Evolutionary conservation across 1,140 invertebrate genomes (phyloP).

Genomic region (Dendrolimus punctatus): DNA sequence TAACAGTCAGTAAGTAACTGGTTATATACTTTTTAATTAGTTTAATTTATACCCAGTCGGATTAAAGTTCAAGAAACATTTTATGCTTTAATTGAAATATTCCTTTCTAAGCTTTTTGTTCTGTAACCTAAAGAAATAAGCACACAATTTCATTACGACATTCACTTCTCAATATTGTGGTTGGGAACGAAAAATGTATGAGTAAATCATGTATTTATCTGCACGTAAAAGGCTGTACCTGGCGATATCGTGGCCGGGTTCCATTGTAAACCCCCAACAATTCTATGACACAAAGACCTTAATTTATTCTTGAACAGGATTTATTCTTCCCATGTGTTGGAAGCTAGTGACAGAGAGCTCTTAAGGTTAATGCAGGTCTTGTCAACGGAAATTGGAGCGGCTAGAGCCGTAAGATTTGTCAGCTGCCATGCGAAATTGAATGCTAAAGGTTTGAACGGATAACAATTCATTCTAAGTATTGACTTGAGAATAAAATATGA

Average conservation of each 20-base stretch:
- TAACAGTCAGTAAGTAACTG: too few species aligned
- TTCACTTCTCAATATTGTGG: conserved; percentile 9
- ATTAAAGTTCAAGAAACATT: too few species aligned
- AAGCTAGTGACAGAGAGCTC: conserved; percentile 46
- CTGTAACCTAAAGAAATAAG: too few species aligned
- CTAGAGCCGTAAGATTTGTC: conserved; percentile 38
- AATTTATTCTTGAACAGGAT: conserved; percentile 63
- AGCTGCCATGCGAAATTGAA: conserved; percentile 37
- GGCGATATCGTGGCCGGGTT: conserved; percentile 19
- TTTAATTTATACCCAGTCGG: too few species aligned
- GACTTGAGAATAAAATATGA: too few species aligned
- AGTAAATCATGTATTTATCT: conserved; percentile 45
- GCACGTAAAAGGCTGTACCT: conserved; percentile 31
- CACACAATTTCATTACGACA: neutral
- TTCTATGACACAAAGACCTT: conserved; percentile 56
- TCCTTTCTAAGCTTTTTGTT: too few species aligned
- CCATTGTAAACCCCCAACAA: conserved; percentile 42
- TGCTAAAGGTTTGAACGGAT: conserved; percentile 24
- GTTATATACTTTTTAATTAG: too few species aligned
- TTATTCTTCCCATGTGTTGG: conserved; percentile 49
- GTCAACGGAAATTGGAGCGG: conserved; percentile 55
- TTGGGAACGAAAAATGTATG: conserved; percentile 24
- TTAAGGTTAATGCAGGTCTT: conserved; percentile 55
- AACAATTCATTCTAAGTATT: too few species aligned
- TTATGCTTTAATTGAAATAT: too few species aligned